Conservation (phyloP, 64 coral and sea anemone genomes). For the Platygyra sinensis region DNA sequence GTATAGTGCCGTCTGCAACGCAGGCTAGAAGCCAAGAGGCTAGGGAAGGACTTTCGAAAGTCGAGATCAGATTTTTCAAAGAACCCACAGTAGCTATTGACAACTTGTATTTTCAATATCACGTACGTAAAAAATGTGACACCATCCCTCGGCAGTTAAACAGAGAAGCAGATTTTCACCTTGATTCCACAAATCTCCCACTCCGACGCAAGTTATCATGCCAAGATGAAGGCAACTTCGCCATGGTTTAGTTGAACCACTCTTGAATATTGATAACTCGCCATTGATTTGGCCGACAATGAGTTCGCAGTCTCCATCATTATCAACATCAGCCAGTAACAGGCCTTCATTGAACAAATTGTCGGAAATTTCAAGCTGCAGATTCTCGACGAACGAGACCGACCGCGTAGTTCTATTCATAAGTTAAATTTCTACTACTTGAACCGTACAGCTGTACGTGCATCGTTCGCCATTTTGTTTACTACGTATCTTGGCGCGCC, state of each 20-base stretch:
- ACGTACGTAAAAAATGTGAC: conserved; percentile 80
- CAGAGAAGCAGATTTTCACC: conserved; percentile 76
- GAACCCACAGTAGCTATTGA: neutral
- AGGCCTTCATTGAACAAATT: conserved; percentile 81
- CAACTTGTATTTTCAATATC: neutral
- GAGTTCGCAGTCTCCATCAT: conserved; percentile 81
- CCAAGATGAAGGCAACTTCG: conserved; percentile 57
- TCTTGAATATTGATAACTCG: conserved; percentile 90
- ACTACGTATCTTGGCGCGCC: neutral
- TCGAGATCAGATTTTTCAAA: neutral
- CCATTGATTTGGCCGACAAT: conserved; percentile 86
- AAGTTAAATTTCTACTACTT: neutral
- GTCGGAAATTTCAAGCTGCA: conserved; percentile 83
- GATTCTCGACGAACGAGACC: conserved; percentile 91
- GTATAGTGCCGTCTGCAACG: too few relatives aligned
- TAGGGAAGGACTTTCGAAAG: too few relatives aligned
- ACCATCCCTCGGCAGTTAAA: conserved; percentile 96
- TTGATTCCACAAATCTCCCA: conserved; percentile 78
- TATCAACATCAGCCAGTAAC: conserved; percentile 82
- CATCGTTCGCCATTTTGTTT: conserved; percentile 10
- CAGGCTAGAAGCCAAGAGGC: too few relatives aligned
- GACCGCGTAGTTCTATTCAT: conserved; percentile 64
- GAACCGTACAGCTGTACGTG: neutral
- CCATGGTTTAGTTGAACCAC: conserved; percentile 69
- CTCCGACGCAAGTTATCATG: conserved; percentile 92